A percentile compares a stretch with the other conserved stretches of the same genome.
These are phyloP conservation scores for Lycocerus yunnanus DNA, from an alignment of 2,888 invertebrate species.

Conservation along the genomic window DNA sequence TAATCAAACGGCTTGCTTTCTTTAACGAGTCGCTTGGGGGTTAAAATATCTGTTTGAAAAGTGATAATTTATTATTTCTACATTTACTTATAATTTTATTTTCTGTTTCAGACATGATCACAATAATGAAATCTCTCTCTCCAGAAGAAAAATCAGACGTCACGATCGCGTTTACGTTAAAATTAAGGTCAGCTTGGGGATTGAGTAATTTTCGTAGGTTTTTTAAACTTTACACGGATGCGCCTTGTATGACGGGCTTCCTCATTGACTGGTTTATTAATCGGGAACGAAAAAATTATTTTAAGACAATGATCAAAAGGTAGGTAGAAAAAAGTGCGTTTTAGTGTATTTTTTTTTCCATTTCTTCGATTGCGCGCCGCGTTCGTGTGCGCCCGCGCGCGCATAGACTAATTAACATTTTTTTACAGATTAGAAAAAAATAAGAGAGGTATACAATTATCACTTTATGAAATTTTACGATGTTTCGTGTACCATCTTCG, in stretches of 20 bases:
- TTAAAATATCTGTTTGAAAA: no score
- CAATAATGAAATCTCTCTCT: constrained; percentile 82
- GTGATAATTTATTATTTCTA: no score
- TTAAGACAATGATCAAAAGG: constrained; percentile 95
- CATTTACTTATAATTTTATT: background rate
- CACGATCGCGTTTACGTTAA: constrained; percentile 83
- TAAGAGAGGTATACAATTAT: background rate
- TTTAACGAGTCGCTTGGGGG: no score
- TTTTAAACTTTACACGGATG: constrained; percentile 85
- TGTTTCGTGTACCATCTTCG: background rate
- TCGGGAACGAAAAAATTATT: constrained; percentile 88
- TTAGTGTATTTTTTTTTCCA: background rate
- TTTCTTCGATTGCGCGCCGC: background rate
- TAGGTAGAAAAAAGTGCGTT: constrained; percentile 65
- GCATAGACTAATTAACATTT: background rate
- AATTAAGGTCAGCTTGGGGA: constrained; percentile 91
- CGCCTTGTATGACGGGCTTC: constrained; percentile 95
- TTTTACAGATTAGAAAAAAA: background rate
- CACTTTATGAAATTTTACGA: background rate
- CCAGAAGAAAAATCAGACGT: constrained; percentile 77
- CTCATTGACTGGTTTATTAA: constrained; percentile 98
- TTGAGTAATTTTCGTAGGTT: constrained; percentile 90
- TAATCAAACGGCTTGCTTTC: no score
- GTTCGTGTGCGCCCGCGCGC: background rate
- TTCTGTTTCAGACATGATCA: constrained; percentile 85